Evolutionary conservation across 2,113 vertebrate genomes (phyloP).

Genomic region (Oreocharis arfaki): DNA sequence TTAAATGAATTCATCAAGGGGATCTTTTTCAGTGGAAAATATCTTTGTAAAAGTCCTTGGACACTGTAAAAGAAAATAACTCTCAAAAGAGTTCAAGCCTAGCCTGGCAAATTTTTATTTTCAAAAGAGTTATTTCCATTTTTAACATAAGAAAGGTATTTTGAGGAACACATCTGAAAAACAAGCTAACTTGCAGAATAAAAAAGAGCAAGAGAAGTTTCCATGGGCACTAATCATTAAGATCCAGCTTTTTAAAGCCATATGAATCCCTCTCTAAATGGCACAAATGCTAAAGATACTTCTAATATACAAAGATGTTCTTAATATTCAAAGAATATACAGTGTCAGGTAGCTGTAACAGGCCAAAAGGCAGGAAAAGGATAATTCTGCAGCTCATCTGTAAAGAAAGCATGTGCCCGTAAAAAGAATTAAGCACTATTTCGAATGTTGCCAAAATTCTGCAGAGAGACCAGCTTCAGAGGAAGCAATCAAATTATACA

Average conservation of each 20-base stretch:
- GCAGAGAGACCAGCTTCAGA: constrained; percentile 3
- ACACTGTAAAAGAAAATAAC: neutral
- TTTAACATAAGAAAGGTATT: neutral
- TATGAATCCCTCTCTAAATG: neutral
- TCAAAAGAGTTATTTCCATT: neutral
- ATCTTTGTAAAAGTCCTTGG: neutral
- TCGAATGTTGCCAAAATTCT: neutral
- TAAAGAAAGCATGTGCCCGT: neutral
- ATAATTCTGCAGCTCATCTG: neutral
- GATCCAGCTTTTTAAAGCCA: neutral
- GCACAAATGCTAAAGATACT: neutral
- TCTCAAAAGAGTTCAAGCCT: neutral
- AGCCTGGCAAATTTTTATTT: constrained; percentile 34
- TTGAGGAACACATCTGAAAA: neutral
- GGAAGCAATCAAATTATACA: neutral
- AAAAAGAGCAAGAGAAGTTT: neutral
- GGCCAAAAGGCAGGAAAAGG: neutral
- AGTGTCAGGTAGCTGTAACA: neutral
- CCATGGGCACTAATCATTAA: neutral
- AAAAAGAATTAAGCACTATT: neutral
- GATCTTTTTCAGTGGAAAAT: neutral
- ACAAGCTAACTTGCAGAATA: neutral
- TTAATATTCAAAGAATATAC: neutral
- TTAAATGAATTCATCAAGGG: neutral
- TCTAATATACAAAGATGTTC: neutral